Base-by-base conservation (phyloP, 1,140 invertebrate genomes). In the Polypedilum pembai region DNA sequence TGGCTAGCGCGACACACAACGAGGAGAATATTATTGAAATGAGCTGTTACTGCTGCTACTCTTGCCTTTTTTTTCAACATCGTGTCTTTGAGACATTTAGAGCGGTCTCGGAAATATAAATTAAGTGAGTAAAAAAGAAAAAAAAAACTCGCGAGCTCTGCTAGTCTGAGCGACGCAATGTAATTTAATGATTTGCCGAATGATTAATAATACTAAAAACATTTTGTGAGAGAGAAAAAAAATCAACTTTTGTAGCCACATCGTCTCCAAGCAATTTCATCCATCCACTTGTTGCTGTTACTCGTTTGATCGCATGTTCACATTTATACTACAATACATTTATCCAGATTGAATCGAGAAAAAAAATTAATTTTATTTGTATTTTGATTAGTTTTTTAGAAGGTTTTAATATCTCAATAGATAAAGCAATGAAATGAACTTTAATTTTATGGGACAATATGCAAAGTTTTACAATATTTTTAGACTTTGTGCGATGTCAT, bases 161-260 rank as follows among this genome's bases (percentile, higher is more conserved):
- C 10, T 12, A 56, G 45, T 56, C 45, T 33, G 24, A 5, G 24
- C 45, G 45, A 56, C 45, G 45, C n/a, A 56, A 56, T 56, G 45
- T 56, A 56, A 56, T 56, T 56, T 56, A 56, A 56, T 56, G 45
- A 56, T 56, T 56, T 56, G 45, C 12, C 12, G 45, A 56, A 56
- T 56, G 45, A 56, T 56, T 56, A 56, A 56, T 56, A n/a, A 56
- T 56, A 56, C n/a, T 56, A 12, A 56, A n/a, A 15, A 33, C 45
- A 15, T 56, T 56, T 56, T 56, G 24, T 5, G 24, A 33, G 24
- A 33, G 24, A 33, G n/a, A n/a, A n/a, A 33, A 33, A 33, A 33
- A 33, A 33, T 33, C 24, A 33, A 33, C 24, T 33, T 56, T 56
- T n/a, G 45, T 56, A 56, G 45, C 45, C 45, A 56, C 45, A 56